These are phyloP conservation scores for Chouioia cunea DNA, from an alignment of 2,888 invertebrate genomes.

Conservation along the genomic window DNA sequence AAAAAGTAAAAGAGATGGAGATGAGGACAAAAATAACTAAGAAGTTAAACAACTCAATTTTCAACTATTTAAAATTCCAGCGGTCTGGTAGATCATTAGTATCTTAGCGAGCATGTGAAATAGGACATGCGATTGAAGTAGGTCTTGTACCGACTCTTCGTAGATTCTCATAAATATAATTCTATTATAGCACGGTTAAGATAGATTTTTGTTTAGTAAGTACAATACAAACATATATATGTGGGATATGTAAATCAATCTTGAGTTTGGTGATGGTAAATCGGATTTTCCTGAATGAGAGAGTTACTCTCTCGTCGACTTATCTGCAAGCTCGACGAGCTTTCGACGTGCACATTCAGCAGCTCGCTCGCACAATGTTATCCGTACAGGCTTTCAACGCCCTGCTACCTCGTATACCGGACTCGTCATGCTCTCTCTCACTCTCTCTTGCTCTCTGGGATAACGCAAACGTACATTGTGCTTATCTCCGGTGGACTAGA, in stretches of 20 bases:
- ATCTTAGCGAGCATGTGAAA: constrained; percentile 65
- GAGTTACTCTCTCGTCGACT: constrained; percentile 43
- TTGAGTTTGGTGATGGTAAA: background rate
- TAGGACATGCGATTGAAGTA: constrained; percentile 52
- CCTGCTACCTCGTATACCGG: constrained; percentile 39
- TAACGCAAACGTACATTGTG: constrained; percentile 38
- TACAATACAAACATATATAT: background rate
- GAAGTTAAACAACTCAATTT: constrained; percentile 35
- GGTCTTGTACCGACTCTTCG: constrained; percentile 41
- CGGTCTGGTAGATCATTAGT: background rate
- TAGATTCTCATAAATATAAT: too few relatives aligned
- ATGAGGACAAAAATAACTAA: constrained; percentile 11
- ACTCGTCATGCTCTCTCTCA: constrained; percentile 32
- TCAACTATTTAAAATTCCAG: constrained; percentile 43
- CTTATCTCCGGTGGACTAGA: constrained; percentile 38
- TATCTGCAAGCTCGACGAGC: constrained; percentile 51
- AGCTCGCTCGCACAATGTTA: constrained; percentile 50
- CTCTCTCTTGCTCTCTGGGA: background rate
- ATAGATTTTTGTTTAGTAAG: background rate
- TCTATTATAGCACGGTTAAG: too few relatives aligned
- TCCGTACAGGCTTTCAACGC: constrained; percentile 52
- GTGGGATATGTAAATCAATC: background rate
- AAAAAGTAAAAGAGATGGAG: background rate
- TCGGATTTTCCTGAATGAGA: constrained; percentile 38
- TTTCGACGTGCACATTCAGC: constrained; percentile 49